phyloP scores from a whole-genome alignment of 2,888 invertebrate genomes.

The Oxytorus armatus region DNA sequence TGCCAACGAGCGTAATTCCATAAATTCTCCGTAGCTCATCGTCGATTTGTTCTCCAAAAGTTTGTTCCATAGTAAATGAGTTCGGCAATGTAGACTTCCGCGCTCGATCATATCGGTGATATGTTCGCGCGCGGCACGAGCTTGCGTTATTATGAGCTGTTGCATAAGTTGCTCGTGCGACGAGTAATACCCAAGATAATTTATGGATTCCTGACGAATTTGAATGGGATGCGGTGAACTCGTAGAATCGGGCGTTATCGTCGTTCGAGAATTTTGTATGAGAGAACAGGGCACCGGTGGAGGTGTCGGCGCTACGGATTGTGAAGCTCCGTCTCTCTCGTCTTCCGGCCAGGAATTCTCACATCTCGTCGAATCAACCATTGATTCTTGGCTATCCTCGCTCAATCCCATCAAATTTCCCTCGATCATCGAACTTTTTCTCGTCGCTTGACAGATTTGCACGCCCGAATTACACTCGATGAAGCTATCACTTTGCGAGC shows the following conservation, averaged over 20 bases:
- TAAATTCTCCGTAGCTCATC: conserved; percentile 87
- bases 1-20: conserved; percentile 88
- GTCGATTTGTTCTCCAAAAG: conserved; percentile 85
- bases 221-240: conserved; percentile 78
- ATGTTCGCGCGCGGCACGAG: conserved; percentile 85
- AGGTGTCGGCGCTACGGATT: conserved; percentile 79
- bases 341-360: conserved; percentile 58
- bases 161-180: conserved; percentile 89
- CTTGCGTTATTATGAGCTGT: conserved; percentile 87
- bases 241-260: conserved; percentile 55
- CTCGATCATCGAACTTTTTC: conserved; percentile 63
- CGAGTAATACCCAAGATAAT: conserved; percentile 90
- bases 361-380: conserved; percentile 38
- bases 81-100: conserved; percentile 89
- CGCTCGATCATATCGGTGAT: conserved; percentile 87
- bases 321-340: conserved; percentile 63
- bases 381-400: conserved; percentile 58
- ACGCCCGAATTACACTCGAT: conserved; percentile 74
- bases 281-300: conserved; percentile 82
- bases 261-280: conserved; percentile 69
- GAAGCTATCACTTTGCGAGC: conserved; percentile 76
- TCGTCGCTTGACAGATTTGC: conserved; percentile 44
- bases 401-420: conserved; percentile 57
- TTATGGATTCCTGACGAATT: conserved; percentile 87
- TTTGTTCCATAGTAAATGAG: conserved; percentile 90